Conservation (phyloP, 1,140 invertebrate genomes). For the Drosophila parvula region DNA sequence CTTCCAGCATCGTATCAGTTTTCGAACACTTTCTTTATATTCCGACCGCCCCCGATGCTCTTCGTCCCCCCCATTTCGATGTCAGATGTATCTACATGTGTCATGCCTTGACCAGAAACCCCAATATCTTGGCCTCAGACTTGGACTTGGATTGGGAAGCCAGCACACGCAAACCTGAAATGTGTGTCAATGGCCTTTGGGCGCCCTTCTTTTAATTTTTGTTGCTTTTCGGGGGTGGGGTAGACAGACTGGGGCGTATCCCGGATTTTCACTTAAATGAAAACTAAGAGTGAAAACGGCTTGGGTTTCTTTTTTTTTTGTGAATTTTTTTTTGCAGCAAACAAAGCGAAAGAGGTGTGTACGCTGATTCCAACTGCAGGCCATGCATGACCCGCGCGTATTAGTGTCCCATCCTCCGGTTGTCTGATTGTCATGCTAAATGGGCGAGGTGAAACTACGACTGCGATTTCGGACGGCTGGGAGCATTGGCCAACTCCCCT, state of each 20-base stretch:
- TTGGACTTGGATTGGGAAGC: constrained; percentile 32
- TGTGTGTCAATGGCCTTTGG: constrained; percentile 75
- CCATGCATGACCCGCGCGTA: constrained; percentile 76
- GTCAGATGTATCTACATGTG: constrained; percentile 65
- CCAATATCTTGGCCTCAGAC: constrained; percentile 45
- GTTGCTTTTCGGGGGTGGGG: constrained; percentile 19
- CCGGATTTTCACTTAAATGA: constrained; percentile 72
- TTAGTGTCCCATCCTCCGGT: constrained; percentile 44
- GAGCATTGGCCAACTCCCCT: constrained; percentile 48
- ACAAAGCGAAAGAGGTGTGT: constrained; percentile 69
- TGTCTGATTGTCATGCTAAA: constrained; percentile 78
- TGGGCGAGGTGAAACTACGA: constrained; percentile 71
- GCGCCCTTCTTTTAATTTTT: constrained; percentile 35
- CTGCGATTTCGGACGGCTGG: constrained; percentile 32
- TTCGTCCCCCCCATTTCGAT: constrained; percentile 6
- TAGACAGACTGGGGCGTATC: constrained; percentile 57
- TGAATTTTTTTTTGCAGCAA: constrained; percentile 29
- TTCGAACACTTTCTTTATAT: constrained; percentile 54
- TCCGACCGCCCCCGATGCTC: constrained; percentile 32
- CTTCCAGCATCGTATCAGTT: constrained; percentile 40
- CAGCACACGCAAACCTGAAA: constrained; percentile 60
- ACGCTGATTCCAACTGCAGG: constrained; percentile 66
- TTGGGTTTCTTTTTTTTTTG: constrained; percentile 54
- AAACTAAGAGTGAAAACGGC: constrained; percentile 77
- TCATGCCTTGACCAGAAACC: constrained; percentile 63